A percentile compares a stretch with the other conserved stretches of the same genome.
These are phyloP conservation scores for Xestia sexstrigata DNA, from an alignment of 2,888 invertebrate species.

Conservation along the genomic window DNA sequence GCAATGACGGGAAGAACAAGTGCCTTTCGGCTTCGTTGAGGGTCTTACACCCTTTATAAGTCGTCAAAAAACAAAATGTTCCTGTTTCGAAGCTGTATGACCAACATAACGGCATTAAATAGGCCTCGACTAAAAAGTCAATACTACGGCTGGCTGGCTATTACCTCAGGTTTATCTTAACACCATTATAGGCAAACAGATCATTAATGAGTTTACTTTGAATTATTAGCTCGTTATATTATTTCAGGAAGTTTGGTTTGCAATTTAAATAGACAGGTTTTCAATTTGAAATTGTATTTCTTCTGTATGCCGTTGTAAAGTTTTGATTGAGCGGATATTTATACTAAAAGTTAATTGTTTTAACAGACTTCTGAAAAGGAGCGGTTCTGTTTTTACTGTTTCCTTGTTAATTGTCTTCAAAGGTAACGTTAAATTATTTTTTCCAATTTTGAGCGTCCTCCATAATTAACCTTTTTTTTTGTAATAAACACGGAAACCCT, in stretches of 20 bases:
- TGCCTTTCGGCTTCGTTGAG: too few species aligned
- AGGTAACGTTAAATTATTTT: background rate
- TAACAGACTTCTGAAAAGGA: background rate
- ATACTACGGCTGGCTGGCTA: slow-evolving; percentile 59
- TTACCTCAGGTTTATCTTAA: slow-evolving; percentile 68
- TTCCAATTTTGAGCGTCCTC: too few species aligned
- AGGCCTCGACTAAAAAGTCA: slow-evolving; percentile 65
- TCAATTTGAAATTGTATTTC: slow-evolving; percentile 14
- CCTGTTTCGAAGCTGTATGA: slow-evolving; percentile 31
- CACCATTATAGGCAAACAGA: slow-evolving; percentile 46
- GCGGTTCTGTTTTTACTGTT: background rate
- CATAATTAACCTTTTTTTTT: too few species aligned
- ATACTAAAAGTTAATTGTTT: background rate
- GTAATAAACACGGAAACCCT: too few species aligned
- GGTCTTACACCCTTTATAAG: too few species aligned
- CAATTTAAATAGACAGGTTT: background rate
- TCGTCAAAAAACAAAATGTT: background rate
- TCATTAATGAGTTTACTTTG: slow-evolving; percentile 51
- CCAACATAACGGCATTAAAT: slow-evolving; percentile 63
- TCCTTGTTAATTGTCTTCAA: background rate
- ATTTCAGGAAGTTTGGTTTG: background rate
- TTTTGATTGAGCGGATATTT: background rate
- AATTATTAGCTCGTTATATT: slow-evolving; percentile 17
- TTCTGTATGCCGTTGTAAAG: background rate
- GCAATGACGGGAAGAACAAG: too few species aligned